phyloP scores from a whole-genome alignment of 2,888 invertebrate genomes.

The Sepiola atlantica region DNA sequence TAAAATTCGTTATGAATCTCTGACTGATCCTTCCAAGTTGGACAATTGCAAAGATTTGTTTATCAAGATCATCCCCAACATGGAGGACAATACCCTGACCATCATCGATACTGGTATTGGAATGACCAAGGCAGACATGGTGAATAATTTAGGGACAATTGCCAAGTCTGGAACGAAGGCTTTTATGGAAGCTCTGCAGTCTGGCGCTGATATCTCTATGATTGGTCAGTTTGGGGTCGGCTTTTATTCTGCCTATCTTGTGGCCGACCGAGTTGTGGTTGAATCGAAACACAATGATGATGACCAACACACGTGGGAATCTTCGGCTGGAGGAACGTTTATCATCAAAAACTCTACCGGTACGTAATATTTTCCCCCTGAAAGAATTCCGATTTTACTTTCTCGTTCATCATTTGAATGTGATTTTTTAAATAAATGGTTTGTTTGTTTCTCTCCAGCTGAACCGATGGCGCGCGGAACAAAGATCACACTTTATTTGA shows the following conservation, averaged over 20 bases:
- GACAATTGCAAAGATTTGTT: conserved; percentile 94
- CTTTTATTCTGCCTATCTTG: conserved; percentile 98
- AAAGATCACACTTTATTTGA: conserved; percentile 92
- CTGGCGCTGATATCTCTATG: conserved; percentile 99
- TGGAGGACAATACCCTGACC: conserved; percentile 93
- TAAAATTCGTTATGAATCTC: conserved; percentile 92
- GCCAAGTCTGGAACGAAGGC: conserved; percentile 99
- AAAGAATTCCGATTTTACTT: not conserved
- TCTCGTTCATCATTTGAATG: not conserved
- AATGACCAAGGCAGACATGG: conserved; percentile 99
- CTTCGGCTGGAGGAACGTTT: conserved; percentile 98
- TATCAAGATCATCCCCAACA: conserved; percentile 97
- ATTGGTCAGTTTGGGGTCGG: conserved; percentile 99
- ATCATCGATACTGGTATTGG: conserved; percentile 94
- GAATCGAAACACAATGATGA: conserved; percentile 98
- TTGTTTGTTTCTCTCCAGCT: conserved; percentile 40
- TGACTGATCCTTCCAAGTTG: conserved; percentile 94
- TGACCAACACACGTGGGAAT: conserved; percentile 98
- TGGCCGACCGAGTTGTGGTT: conserved; percentile 90
- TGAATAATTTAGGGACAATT: conserved; percentile 89
- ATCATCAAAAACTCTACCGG: conserved; percentile 84
- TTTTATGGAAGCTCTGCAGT: conserved; percentile 98
- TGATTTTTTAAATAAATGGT: not conserved
- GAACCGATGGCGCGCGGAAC: conserved; percentile 83
- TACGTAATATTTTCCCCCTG: conserved; percentile 49